Conservation (phyloP, 1,140 invertebrate species). For the Brachionus rubens region DNA sequence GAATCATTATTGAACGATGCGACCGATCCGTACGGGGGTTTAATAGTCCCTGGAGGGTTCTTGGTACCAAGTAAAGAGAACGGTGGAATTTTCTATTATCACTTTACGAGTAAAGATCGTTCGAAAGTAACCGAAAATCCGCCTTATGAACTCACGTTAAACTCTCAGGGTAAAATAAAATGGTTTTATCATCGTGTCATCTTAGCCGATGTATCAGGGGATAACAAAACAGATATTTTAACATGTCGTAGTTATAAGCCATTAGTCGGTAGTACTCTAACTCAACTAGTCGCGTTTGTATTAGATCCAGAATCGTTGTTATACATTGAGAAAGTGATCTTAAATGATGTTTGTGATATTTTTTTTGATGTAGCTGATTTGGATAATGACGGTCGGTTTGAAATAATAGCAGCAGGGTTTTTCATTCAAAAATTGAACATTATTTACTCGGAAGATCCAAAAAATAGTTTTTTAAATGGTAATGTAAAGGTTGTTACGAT, state of each 20-base stretch:
- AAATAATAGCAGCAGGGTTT: constrained; percentile 31
- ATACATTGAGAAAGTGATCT: constrained; percentile 16
- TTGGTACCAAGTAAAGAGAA: constrained; percentile 40
- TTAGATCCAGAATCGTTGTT: background rate
- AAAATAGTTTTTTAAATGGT: constrained; percentile 45
- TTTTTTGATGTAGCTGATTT: constrained; percentile 46
- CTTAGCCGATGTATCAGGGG: background rate
- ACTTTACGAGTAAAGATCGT: constrained; percentile 28
- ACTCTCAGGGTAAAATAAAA: constrained; percentile 17
- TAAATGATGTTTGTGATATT: constrained; percentile 39
- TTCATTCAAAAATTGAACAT: constrained; percentile 21
- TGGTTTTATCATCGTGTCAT: constrained; percentile 45
- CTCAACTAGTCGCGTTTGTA: constrained; percentile 18
- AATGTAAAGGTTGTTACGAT: constrained; percentile 24
- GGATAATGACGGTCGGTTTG: constrained; percentile 38
- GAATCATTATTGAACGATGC: background rate
- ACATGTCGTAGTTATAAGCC: constrained; percentile 40
- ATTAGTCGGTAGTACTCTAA: constrained; percentile 2
- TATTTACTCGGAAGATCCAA: constrained; percentile 34
- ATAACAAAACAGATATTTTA: constrained; percentile 7
- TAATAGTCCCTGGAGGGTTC: constrained; percentile 35
- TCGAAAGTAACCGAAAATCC: constrained; percentile 7
- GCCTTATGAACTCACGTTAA: background rate
- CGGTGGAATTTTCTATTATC: constrained; percentile 42
- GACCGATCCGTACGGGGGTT: constrained; percentile 25